Base-by-base conservation (phyloP, 2,797 vertebrate species). In the Glyptemys insculpta region DNA sequence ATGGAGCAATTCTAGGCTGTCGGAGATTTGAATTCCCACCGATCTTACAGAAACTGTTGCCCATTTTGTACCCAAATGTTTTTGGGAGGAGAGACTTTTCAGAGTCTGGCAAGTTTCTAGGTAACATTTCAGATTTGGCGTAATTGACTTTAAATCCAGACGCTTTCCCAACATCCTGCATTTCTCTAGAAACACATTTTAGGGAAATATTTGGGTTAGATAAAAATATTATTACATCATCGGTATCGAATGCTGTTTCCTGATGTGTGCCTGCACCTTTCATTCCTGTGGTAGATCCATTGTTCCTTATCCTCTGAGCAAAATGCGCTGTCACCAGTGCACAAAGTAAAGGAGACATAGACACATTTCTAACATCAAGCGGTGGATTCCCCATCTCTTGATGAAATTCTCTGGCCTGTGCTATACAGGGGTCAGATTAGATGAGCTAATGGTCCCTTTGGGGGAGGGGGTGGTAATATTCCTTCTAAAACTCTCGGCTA, bases 391-490 rank as follows among this genome's bases (percentile, higher is more conserved):
- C n/a, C 19, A 12, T 72, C 65, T 72, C 65, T 23, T 37, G n/a
- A 72, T 37, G 65, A 41, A 37, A 23, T 21, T 23, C n/a, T 72
- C n/a, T 72, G 19, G 65, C n/a, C 65, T 19, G 18, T 10, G 19
- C 65, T 72, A 11, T 21, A 10, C n/a, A 6, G 19, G 19, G 19
- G 19, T 21, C 65, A 68, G 34, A 37, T 7, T 37, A 21, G 65
- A 68, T n/a, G 16, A 18, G 8, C 34, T 68, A 68, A 19, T 41
- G n/a, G n/a, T 23, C 65, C 34, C n/a, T 37, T 72, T 3, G 2
- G 3, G 19, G 5, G 18, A 11, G 8, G 3, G 8, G 8, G 16
- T 1, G 8, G 21, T 54, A 23, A 72, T 41, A 8, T 21, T 41
- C 10, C n/a, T 72, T 72, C 65, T 72, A 37, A 72, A 37, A 72